Percentiles rank a stretch among this genome's conserved stretches.
Conservation (phyloP, 2,113 vertebrate genomes). For the Echinops telfairi region DNA sequence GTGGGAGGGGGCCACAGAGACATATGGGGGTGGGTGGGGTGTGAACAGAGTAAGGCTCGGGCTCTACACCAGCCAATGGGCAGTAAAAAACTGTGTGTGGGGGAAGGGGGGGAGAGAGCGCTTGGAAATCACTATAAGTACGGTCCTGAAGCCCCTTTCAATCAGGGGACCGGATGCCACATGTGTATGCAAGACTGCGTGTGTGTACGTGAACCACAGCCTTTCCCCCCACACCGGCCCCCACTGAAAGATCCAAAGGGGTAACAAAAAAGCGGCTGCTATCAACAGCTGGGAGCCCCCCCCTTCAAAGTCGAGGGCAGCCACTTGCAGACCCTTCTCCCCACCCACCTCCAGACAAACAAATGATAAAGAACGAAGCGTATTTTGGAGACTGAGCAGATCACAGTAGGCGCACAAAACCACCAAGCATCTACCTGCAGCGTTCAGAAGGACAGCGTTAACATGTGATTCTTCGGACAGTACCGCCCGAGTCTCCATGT, state of each 20-base stretch:
- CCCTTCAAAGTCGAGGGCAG: neutral
- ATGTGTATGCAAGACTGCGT: no score
- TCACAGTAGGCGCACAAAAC: neutral
- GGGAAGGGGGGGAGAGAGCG: no score
- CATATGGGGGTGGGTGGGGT: neutral
- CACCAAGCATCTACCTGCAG: neutral
- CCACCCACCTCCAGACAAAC: slow-evolving; percentile 54
- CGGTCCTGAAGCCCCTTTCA: no score
- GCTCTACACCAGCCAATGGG: slow-evolving; percentile 2
- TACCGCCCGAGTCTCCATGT: neutral
- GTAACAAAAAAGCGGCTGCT: neutral
- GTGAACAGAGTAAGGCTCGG: neutral
- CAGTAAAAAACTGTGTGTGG: neutral
- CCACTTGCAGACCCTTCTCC: neutral
- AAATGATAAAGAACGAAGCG: slow-evolving; percentile 70
- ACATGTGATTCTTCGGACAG: neutral
- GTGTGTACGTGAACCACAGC: neutral
- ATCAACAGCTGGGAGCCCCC: neutral
- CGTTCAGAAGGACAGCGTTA: neutral
- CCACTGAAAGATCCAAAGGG: neutral
- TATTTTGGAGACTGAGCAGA: slow-evolving; percentile 23
- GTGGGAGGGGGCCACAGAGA: neutral
- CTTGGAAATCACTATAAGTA: no score
- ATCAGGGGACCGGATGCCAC: neutral
- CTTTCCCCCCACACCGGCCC: no score